These are phyloP conservation scores for Charadrius vociferus DNA, from an alignment of 2,113 vertebrate genomes.

Conservation along the genomic window DNA sequence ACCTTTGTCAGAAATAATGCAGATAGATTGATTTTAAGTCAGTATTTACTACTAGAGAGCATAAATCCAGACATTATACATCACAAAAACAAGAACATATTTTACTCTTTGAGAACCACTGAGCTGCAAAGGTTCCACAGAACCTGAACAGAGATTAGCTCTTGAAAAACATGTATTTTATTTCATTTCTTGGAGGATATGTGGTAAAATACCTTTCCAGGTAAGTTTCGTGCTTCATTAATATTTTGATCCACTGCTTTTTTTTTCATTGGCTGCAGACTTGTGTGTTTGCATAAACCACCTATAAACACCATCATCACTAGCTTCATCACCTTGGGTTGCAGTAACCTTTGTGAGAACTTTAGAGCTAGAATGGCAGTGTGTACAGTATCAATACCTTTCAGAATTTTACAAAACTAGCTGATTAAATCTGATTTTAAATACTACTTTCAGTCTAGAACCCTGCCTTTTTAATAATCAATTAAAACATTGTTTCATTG, in stretches of 20 bases:
- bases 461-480: conserved; percentile 43
- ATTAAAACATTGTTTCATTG: conserved; percentile 26
- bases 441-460: conserved; percentile 31
- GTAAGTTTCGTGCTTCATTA: neutral
- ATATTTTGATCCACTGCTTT: neutral
- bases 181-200: neutral
- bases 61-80: neutral
- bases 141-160: neutral
- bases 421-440: conserved; percentile 54
- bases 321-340: neutral
- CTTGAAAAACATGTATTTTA: neutral
- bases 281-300: neutral
- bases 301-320: neutral
- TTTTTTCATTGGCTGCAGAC: neutral
- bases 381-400: neutral
- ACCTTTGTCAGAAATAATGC: neutral
- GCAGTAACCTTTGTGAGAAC: neutral
- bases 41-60: neutral
- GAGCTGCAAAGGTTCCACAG: neutral
- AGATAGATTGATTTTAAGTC: conserved; percentile 1
- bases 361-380: neutral
- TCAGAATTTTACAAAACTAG: conserved; percentile 31
- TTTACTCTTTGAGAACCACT: neutral
- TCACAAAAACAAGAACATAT: neutral
- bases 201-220: neutral